Conservation (phyloP, 1,140 invertebrate genomes). For the Eupristina koningsbergeri region DNA sequence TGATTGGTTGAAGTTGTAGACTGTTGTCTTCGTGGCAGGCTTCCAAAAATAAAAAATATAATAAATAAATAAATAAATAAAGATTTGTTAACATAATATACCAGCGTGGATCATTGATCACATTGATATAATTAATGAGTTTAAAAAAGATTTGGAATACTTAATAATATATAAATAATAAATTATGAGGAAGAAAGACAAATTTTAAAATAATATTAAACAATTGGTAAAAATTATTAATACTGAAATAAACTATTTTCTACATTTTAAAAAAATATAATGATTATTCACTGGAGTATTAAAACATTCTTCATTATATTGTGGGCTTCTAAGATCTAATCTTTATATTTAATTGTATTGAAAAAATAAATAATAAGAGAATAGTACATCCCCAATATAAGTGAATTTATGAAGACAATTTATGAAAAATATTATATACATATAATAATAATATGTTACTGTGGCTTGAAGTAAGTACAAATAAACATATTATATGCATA, state of each 20-base stretch:
- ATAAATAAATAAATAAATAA: constrained; percentile 41
- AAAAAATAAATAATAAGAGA: constrained; percentile 3
- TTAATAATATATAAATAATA: neutral
- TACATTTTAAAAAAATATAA: constrained; percentile 39
- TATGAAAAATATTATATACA: no score
- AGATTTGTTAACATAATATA: constrained; percentile 31
- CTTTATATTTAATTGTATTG: constrained; percentile 12
- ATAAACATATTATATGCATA: neutral
- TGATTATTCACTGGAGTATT: neutral
- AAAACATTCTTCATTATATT: constrained; percentile 35
- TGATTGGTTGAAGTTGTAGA: constrained; percentile 50
- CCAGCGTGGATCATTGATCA: neutral
- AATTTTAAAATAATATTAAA: neutral
- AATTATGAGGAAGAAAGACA: constrained; percentile 9
- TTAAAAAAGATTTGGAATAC: neutral
- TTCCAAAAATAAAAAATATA: constrained; percentile 59
- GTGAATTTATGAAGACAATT: constrained; percentile 7
- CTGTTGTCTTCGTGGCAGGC: constrained; percentile 67
- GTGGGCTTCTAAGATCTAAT: constrained; percentile 40
- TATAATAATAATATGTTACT: constrained; percentile 18
- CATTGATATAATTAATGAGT: neutral
- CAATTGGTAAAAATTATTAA: constrained; percentile 24
- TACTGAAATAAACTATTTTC: constrained; percentile 39
- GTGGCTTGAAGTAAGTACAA: neutral
- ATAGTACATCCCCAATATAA: constrained; percentile 7